Base-by-base conservation (phyloP, 2,888 invertebrate genomes). In the Parthenolecanium corni region DNA sequence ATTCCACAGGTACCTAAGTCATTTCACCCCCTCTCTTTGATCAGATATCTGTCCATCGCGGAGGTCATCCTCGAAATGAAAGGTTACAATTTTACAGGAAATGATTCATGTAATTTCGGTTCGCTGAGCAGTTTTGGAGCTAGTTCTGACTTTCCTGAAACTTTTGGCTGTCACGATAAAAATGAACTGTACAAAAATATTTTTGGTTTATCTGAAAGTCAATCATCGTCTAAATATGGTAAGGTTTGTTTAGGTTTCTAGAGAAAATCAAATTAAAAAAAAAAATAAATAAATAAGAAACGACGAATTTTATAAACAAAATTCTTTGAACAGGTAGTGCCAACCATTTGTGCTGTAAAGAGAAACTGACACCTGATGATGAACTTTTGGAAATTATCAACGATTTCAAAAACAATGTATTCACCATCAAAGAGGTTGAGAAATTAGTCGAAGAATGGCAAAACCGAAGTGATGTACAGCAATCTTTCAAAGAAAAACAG, bases 351-450 rank as follows among this genome's bases (percentile, higher is more conserved):
- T 42, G 24, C 0, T 31, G 46, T 14, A 25, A 46, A 23, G 63
- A 54, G 23, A 63, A 63, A 63, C 5, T 54, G 40, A 53, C 64
- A 11, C 65, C 65, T 0, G 85, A 89, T 71, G 87, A 87, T 66
- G 89, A 91, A 71, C 76, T 91, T 64, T 81, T 86, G 2, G 89
- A 90, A 75, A 88, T 91, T 56, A 87, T 91, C 72, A 87, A 84
- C 70, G 89, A 90, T 70, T 90, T 89, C 70, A 90, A 91, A 73
- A 89, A 89, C 70, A 89, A 90, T 71, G 88, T 89, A 2, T 85
- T 89, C 68, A 85, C 87, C 0, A 86, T 91, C 70, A 80, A 83
- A 0, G 89, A 90, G 75, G 87, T 89, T 0, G 90, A 90, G 73
- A 82, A 85, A 68, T 76, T 91, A 56, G 90, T 91, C 1, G 85